These are phyloP conservation scores for Arothron firmamentum DNA, from an alignment of 2,113 vertebrate species.

Conservation along the genomic window DNA sequence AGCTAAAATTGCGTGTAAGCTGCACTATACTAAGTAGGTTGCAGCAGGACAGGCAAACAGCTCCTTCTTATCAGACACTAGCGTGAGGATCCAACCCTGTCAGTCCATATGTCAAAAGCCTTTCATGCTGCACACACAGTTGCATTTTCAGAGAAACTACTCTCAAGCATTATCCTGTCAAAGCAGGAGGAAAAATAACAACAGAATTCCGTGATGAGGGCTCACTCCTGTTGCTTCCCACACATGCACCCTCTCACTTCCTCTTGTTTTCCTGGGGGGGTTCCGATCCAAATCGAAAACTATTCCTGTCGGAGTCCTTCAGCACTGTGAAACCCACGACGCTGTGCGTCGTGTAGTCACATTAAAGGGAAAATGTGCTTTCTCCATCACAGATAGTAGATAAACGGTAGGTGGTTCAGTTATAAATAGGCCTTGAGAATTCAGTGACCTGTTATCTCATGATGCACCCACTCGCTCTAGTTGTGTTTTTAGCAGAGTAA, in stretches of 20 bases:
- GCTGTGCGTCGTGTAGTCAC: background rate
- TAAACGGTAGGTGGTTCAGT: background rate
- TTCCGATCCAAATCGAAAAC: background rate
- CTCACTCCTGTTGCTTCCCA: background rate
- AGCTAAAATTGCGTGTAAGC: slow-evolving; percentile 18
- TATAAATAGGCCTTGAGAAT: background rate
- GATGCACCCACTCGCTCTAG: background rate
- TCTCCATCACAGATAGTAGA: background rate
- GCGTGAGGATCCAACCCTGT: slow-evolving; percentile 16
- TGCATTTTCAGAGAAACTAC: background rate
- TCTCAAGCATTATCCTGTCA: background rate
- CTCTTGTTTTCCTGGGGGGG: background rate
- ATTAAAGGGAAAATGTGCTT: background rate
- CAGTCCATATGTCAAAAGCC: slow-evolving; percentile 21
- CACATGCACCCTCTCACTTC: background rate
- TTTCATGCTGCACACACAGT: no score
- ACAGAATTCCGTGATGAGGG: background rate
- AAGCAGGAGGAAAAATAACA: background rate
- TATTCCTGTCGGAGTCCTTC: background rate
- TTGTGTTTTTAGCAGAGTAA: background rate
- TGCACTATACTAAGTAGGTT: slow-evolving; percentile 16
- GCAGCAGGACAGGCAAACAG: background rate
- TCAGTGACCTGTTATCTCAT: background rate
- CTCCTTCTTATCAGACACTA: slow-evolving; percentile 17
- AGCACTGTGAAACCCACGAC: background rate